phyloP scores from a whole-genome alignment of 2,797 vertebrate genomes.

The Lindbergichthys nudifrons region DNA sequence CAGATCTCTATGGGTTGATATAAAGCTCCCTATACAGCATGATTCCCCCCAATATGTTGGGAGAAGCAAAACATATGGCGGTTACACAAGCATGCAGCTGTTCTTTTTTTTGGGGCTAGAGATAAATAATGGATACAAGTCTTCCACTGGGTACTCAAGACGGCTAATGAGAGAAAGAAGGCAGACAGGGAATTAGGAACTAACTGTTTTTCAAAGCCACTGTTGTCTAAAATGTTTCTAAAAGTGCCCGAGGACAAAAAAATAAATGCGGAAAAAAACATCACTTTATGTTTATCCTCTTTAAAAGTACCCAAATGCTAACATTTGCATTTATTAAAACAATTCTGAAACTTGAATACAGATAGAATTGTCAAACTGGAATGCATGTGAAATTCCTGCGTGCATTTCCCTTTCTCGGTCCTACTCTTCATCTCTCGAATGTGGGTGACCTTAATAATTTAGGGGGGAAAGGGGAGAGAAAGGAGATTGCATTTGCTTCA shows the following conservation, averaged over 20 bases:
- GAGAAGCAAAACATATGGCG: slow-evolving; percentile 74
- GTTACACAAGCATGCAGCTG: slow-evolving; percentile 82
- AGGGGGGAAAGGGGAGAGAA: slow-evolving; percentile 33
- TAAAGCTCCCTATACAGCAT: slow-evolving; percentile 59
- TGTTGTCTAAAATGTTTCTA: slow-evolving; percentile 75
- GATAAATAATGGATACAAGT: slow-evolving; percentile 84
- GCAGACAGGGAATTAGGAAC: slow-evolving; percentile 78
- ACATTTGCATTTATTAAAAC: slow-evolving; percentile 70
- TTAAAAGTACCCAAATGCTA: slow-evolving; percentile 57
- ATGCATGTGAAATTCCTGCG: slow-evolving; percentile 29
- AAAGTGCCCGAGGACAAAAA: slow-evolving; percentile 77
- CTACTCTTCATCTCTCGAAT: slow-evolving; percentile 36
- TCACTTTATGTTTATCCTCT: slow-evolving; percentile 59
- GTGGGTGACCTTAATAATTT: slow-evolving; percentile 72
- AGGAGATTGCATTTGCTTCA: slow-evolving; percentile 33
- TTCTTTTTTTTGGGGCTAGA: slow-evolving; percentile 75
- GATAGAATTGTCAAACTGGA: slow-evolving; percentile 16
- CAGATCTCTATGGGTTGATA: slow-evolving; percentile 64
- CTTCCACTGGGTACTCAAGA: slow-evolving; percentile 75
- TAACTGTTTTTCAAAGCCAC: slow-evolving; percentile 76
- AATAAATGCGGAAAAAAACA: slow-evolving; percentile 66
- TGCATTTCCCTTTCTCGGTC: slow-evolving; percentile 25
- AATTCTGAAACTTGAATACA: slow-evolving; percentile 46
- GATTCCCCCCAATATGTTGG: slow-evolving; percentile 72
- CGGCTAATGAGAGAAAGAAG: slow-evolving; percentile 78